Conservation (phyloP, 2,888 invertebrate genomes). For the Deilephila porcellus region DNA sequence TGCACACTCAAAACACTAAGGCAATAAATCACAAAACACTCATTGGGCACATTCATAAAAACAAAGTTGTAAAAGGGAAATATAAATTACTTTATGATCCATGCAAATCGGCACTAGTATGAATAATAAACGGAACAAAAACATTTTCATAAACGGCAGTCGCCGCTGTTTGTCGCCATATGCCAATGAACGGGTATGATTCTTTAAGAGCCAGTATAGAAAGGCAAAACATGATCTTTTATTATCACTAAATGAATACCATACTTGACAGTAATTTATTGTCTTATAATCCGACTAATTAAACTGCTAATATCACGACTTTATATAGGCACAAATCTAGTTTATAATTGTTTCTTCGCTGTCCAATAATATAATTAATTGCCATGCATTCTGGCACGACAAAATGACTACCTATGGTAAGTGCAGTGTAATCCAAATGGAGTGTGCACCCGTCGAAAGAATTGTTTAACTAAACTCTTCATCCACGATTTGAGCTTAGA, state of each 20-base stretch:
- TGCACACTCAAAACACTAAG: neutral
- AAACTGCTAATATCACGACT: too few species aligned
- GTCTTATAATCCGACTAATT: neutral
- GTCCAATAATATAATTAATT: too few species aligned
- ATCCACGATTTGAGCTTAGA: too few species aligned
- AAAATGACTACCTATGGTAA: too few species aligned
- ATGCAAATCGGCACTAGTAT: constrained; percentile 18
- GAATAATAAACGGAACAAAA: constrained; percentile 19
- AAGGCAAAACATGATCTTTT: neutral
- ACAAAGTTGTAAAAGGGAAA: constrained; percentile 1
- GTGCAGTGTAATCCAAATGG: too few species aligned
- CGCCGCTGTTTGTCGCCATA: constrained; percentile 12
- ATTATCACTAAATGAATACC: neutral
- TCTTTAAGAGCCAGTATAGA: neutral
- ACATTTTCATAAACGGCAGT: constrained; percentile 18
- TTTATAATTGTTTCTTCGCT: too few species aligned
- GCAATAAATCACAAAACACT: neutral
- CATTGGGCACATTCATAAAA: neutral
- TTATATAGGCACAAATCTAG: too few species aligned
- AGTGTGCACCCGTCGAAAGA: too few species aligned
- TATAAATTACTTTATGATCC: constrained; percentile 21
- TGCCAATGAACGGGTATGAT: constrained; percentile 13
- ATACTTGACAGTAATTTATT: too few species aligned
- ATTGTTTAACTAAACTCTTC: too few species aligned
- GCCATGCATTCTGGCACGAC: too few species aligned